Evolutionary conservation across 2,888 invertebrate genomes (phyloP).

Genomic region (Corbicula japonica): DNA sequence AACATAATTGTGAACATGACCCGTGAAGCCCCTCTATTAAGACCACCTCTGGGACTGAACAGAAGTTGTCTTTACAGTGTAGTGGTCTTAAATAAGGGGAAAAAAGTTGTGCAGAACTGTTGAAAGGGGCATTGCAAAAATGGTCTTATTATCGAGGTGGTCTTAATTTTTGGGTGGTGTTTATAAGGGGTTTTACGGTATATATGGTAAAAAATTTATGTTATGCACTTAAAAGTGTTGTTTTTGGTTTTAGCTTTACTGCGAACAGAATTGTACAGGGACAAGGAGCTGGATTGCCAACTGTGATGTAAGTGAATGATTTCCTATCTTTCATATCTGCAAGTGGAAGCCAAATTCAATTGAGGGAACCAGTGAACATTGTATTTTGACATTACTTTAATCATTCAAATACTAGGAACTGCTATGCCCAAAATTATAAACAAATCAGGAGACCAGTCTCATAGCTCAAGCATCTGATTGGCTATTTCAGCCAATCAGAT

Average conservation of each 20-base stretch:
- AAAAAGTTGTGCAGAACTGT: neutral
- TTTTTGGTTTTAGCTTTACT: conserved; percentile 31
- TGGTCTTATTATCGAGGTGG: neutral
- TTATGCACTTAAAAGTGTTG: neutral
- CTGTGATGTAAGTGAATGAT: conserved; percentile 60
- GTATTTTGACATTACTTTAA: too few species aligned
- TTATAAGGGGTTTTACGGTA: neutral
- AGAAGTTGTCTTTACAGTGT: neutral
- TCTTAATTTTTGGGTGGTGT: neutral
- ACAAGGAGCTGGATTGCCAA: conserved; percentile 46
- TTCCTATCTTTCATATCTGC: neutral
- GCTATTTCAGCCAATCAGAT: neutral
- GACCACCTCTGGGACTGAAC: neutral
- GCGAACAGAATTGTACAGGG: conserved; percentile 37
- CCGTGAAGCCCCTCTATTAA: neutral
- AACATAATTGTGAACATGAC: neutral
- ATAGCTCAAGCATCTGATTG: neutral
- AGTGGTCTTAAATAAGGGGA: neutral
- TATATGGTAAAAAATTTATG: neutral
- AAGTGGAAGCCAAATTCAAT: neutral
- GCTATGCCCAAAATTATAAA: neutral
- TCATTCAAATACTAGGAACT: too few species aligned
- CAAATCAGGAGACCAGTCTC: neutral
- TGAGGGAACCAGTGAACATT: too few species aligned
- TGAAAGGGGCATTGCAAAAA: neutral